Evolutionary conservation across 2,113 vertebrate genomes (phyloP), one percentile per base, ranked within the genome.

Genomic region (Daphoenositta chrysoptera): DNA sequence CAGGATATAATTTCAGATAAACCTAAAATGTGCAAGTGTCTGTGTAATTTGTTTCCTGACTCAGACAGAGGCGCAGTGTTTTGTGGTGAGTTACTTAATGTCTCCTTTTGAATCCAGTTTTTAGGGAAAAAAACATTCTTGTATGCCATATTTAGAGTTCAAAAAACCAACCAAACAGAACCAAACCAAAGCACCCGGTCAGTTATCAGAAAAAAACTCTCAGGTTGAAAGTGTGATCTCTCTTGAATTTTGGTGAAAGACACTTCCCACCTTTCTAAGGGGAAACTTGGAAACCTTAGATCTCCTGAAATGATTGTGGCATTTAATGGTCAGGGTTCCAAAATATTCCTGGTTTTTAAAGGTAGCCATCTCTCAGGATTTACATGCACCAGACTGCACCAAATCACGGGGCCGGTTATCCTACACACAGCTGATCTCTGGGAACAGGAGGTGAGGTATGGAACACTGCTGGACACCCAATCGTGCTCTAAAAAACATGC

Each of bases 1-100:
- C 42, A 87, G 57, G 39, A 39, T 91, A 54, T 91, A 82, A 95
- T 94, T 96, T 97, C 93, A 90, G 57, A 70, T 94, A 92, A 95
- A 95, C 60, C 37, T 96, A 83, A 91, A 93, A 94, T 84, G 84
- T 89, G 61, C 45, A 78, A 94, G 65, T 86, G n/a, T 44, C 69
- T 79, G 27, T 87, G 76, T 90, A 94, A 96, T 94, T 92, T 54
- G 57, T 93, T 69, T 75, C 66, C 30, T 64, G 70, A 58, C 61
- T 33, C 57, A 70, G 28, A 24, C 69, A 73, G 56, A 82, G 27
- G n/a, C 45, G 9, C 9, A 69, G 12, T 42, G 69, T 89, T 82
- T 70, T 85, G 39, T 51, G 16, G 27, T 79, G 30, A 80, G 30
- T 68, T 83, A 75, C 33, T 58, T 80, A 40, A 30, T 33, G 16